Evolutionary conservation across 2,113 vertebrate species (phyloP).

Genomic region (Lampris incognitus): DNA sequence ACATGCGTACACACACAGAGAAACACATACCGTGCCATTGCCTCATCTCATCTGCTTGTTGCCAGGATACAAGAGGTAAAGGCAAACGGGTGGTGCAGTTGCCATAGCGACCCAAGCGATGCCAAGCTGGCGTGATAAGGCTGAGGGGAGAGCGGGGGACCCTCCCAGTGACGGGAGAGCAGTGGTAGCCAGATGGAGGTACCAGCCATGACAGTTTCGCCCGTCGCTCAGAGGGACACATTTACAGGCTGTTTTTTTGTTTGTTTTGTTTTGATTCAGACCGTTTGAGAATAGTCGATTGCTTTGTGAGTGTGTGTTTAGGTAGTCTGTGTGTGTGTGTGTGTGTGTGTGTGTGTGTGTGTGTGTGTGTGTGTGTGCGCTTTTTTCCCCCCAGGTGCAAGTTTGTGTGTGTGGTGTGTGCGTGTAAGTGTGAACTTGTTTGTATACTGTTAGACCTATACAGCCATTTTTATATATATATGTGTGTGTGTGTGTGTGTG

Average conservation of each 20-base stretch:
- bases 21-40: conserved; percentile 42
- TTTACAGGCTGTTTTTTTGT: not conserved
- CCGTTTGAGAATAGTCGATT: too few relatives aligned
- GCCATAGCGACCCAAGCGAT: conserved; percentile 66
- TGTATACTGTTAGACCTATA: too few relatives aligned
- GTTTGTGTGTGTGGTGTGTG: too few relatives aligned
- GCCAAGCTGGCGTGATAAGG: conserved; percentile 61
- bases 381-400: too few relatives aligned
- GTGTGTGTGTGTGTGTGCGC: too few relatives aligned
- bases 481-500: conserved; percentile 2
- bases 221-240: not conserved
- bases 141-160: conserved; percentile 29
- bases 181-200: conserved; percentile 45
- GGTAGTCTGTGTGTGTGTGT: too few relatives aligned
- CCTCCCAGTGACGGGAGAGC: conserved; percentile 29
- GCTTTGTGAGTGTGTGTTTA: too few relatives aligned
- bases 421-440: too few relatives aligned
- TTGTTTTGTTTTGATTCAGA: too few relatives aligned
- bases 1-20: conserved; percentile 7
- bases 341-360: too few relatives aligned
- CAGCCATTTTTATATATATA: not conserved
- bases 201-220: conserved; percentile 22
- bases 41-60: conserved; percentile 73
- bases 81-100: conserved; percentile 68
- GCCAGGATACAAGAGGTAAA: conserved; percentile 78